Evolutionary conservation across 2,888 invertebrate genomes (phyloP), one percentile per base, ranked within the genome.

Genomic region (Tubulanus polymorphus): DNA sequence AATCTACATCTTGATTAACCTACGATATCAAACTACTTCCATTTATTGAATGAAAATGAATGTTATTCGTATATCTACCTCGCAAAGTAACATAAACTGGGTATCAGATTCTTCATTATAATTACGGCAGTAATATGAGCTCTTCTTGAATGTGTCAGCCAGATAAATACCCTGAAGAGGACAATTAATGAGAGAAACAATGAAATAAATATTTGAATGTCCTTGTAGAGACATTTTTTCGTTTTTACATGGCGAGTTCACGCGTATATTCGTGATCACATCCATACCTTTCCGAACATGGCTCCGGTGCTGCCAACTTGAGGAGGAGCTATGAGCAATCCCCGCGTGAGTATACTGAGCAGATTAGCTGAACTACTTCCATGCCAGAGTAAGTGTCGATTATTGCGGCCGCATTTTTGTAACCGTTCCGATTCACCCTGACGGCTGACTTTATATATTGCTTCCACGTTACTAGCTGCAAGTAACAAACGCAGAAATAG

Each of bases 121-220:
- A 15, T 41, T 41, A 15, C 15, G 23, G 51, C 79, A 78, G 66
- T 81, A 80, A 48, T 63, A 65, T 23, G 64, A 59, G 63, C 81
- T 81, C 67, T 83, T 83, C 35, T 66, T 70, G 67, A 83, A 83
- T 51, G 75, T 71, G 67, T 83, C 83, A 1, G 83, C 76, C 48
- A 80, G 73, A 65, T 83, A 83, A 53, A 83, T 73, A 18, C 83
- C 82, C 79, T 81, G 73, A 10, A 73, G 70, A 63, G 29, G 20
- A 58, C 18, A 55, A 55, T 32, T n/a, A n/a, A n/a, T n/a, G n/a
- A n/a, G n/a, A n/a, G n/a, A n/a, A n/a, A n/a, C n/a, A n/a, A n/a
- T n/a, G n/a, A n/a, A n/a, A n/a, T n/a, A n/a, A n/a, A n/a, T n/a
- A n/a, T n/a, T n/a, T n/a, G n/a, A n/a, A n/a, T n/a, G n/a, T n/a